Evolutionary conservation across 2,888 invertebrate genomes (phyloP), one percentile per base, ranked within the genome.

Genomic region (Prosapia bicincta): DNA sequence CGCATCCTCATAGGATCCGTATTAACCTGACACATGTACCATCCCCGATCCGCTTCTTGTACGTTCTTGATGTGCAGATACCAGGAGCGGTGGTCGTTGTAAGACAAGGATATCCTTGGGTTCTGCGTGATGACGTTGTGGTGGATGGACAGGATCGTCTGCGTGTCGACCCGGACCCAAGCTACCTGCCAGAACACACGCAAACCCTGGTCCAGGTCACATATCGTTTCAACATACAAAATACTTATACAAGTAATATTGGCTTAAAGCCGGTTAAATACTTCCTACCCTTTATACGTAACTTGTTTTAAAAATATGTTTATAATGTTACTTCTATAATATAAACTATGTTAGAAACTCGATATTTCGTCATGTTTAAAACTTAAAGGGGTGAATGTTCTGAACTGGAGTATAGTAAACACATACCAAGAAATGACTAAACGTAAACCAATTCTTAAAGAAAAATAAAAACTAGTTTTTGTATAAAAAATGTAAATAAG

Each of bases 1-100:
- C 93, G 89, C 78, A 93, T 94, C 80, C 95, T 89, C 96, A 96
- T 96, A n/a, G 96, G 96, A 85, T 96, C 95, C 0, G 96, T 96
- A 86, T 96, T 96, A 80, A 96, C 92, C 86, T 96, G 95, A 84
- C 95, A 95, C 95, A 95, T 95, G 84, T 90, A 96, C 95, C 95
- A 96, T 77, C 96, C 96, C 1, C 95, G 89, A 86, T 96, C 96
- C 67, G 90, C 89, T 84, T 96, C 95, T 83, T 95, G 94, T 30
- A 94, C 95, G 83, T 92, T 92, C 85, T 93, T 93, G 85, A 96
- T 94, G 84, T 95, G 96, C 79, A 96, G 89, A 85, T 93, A 96
- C 95, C 96, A 96, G 72, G 95, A 94, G 75, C 95, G 90, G 84
- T 95, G 95, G 86, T 96, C 95, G 85, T 94, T 95, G 87, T 92